Conservation (phyloP, 2,888 invertebrate species). For the Papilio protenor region DNA sequence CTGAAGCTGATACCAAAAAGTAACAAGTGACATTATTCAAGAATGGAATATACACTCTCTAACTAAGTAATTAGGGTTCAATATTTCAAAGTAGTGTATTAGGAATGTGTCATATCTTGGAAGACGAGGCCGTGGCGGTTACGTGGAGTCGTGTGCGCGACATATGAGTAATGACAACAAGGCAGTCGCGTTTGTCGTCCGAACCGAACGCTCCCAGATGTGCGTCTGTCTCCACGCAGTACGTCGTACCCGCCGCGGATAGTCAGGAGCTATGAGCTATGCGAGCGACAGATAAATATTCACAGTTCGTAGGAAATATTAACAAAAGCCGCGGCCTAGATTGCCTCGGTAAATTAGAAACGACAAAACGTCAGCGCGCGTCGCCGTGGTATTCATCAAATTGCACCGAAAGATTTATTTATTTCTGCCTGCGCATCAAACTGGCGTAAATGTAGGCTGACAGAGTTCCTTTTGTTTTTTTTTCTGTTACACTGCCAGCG, state of each 20-base stretch:
- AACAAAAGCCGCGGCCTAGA: constrained; percentile 54
- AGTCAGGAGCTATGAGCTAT: constrained; percentile 73
- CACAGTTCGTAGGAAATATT: constrained; percentile 55
- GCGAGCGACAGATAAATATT: constrained; percentile 63
- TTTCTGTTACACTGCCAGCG: constrained; percentile 24
- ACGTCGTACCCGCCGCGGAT: constrained; percentile 56
- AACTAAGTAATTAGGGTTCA: constrained; percentile 61
- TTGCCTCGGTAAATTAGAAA: constrained; percentile 55
- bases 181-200: constrained; percentile 74
- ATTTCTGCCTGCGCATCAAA: constrained; percentile 39
- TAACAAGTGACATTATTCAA: constrained; percentile 52
- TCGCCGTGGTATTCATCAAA: constrained; percentile 44
- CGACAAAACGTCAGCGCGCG: constrained; percentile 50
- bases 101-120: constrained; percentile 66
- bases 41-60: constrained; percentile 57
- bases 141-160: constrained; percentile 78
- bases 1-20: constrained; percentile 56
- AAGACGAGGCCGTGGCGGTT: constrained; percentile 61
- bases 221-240: constrained; percentile 60
- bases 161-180: constrained; percentile 83
- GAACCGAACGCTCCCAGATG: constrained; percentile 74
- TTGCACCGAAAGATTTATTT: constrained; percentile 39
- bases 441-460: constrained; percentile 34
- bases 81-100: constrained; percentile 55
- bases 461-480: constrained; percentile 35